phyloP scores from a whole-genome alignment of 2,113 vertebrate genomes.

The Budorcas taxicolor region DNA sequence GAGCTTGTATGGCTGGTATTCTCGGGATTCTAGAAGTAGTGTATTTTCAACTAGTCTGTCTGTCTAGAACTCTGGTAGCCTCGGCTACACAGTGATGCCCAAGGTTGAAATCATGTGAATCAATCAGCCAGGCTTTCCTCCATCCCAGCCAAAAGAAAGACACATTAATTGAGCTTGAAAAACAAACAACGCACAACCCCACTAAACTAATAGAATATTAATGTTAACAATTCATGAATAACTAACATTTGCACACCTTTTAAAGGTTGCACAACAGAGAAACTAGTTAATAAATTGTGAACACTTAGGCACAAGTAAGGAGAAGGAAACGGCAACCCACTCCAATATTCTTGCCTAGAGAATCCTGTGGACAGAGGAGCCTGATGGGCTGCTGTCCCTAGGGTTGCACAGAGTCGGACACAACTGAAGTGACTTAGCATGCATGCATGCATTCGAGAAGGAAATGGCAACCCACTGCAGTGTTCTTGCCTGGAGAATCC shows the following conservation, averaged over 20 bases:
- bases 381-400: too few relatives aligned
- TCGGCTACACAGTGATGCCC: background rate
- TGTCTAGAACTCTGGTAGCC: background rate
- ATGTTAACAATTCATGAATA: background rate
- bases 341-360: too few relatives aligned
- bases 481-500: too few relatives aligned
- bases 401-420: too few relatives aligned
- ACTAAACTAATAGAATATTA: background rate
- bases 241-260: background rate
- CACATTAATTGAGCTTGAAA: background rate
- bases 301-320: background rate
- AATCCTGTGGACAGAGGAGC: too few relatives aligned
- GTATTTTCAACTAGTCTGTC: background rate
- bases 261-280: background rate
- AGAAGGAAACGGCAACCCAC: too few relatives aligned
- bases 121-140: background rate
- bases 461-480: too few relatives aligned
- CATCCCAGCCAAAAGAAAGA: background rate
- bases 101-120: background rate
- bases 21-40: background rate
- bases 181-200: background rate
- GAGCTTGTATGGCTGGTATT: background rate
- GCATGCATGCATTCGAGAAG: too few relatives aligned
- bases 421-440: too few relatives aligned
- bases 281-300: constrained; percentile 9